These are phyloP conservation scores for Dipus sagitta DNA, from an alignment of 2,797 vertebrate genomes.

Conservation along the genomic window DNA sequence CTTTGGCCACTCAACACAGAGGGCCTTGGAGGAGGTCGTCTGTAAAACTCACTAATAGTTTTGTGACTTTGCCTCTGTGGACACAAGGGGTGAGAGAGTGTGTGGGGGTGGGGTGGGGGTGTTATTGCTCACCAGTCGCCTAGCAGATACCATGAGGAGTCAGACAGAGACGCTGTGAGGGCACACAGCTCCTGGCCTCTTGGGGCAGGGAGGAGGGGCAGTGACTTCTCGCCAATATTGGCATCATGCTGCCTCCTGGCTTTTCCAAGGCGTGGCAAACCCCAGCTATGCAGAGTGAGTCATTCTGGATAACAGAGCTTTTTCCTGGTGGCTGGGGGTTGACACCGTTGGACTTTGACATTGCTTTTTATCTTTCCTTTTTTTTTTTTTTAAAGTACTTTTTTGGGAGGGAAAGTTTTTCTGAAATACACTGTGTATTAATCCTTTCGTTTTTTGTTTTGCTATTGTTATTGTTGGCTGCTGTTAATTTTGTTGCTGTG, in stretches of 20 bases:
- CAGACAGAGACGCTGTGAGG: neutral
- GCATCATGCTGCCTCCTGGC: accelerated
- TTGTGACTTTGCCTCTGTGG: neutral
- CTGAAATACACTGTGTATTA: neutral
- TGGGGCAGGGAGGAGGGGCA: neutral
- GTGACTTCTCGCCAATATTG: accelerated
- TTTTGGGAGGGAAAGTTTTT: neutral
- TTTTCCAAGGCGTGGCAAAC: slow-evolving; percentile 8
- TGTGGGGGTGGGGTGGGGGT: accelerated
- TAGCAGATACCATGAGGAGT: too few relatives aligned
- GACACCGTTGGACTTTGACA: neutral
- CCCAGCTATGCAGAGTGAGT: accelerated
- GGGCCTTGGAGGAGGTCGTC: neutral
- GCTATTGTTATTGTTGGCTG: neutral
- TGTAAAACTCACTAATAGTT: neutral
- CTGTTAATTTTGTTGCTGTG: accelerated
- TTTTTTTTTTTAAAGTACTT: neutral
- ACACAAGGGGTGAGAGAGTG: neutral
- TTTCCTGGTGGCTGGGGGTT: neutral
- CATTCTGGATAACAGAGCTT: neutral
- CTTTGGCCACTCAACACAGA: accelerated
- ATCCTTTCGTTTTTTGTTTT: neutral
- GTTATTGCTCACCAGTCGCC: neutral
- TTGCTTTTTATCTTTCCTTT: neutral
- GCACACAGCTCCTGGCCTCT: accelerated